A percentile compares a stretch with the other conserved stretches of the same genome.
Evolutionary conservation across 2,888 invertebrate species (phyloP).

Genomic region (Stomorhina lunata): DNA sequence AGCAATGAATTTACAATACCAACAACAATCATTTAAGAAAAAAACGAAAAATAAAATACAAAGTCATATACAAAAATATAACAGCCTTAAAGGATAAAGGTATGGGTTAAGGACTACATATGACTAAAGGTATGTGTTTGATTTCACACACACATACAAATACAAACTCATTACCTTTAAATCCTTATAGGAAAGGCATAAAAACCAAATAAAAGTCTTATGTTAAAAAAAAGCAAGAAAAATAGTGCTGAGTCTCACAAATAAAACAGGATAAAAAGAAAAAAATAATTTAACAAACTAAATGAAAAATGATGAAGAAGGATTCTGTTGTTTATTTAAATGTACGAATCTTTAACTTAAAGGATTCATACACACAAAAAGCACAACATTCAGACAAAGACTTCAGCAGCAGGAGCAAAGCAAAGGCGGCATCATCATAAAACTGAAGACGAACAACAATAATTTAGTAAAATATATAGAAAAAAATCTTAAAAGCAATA

Average conservation of each 20-base stretch:
- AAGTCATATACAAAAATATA: constrained; percentile 31
- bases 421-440: too few relatives aligned
- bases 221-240: constrained; percentile 4
- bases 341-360: not conserved
- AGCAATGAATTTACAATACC: constrained; percentile 60
- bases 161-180: not conserved
- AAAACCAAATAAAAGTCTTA: constrained; percentile 28
- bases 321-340: constrained; percentile 43
- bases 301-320: constrained; percentile 62
- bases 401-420: not conserved
- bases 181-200: constrained; percentile 9
- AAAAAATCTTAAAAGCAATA: constrained; percentile 32
- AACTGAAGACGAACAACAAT: constrained; percentile 32
- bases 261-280: not conserved
- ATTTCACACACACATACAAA: not conserved
- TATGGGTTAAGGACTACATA: not conserved
- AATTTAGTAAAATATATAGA: constrained; percentile 15
- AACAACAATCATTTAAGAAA: too few relatives aligned
- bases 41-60: not conserved
- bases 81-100: constrained; percentile 1
- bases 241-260: constrained; percentile 57
- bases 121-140: not conserved
- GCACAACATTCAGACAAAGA: not conserved
- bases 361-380: not conserved
- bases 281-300: constrained; percentile 58